Conservation (phyloP, 2,797 vertebrate genomes). For the Apogon talboti region DNA sequence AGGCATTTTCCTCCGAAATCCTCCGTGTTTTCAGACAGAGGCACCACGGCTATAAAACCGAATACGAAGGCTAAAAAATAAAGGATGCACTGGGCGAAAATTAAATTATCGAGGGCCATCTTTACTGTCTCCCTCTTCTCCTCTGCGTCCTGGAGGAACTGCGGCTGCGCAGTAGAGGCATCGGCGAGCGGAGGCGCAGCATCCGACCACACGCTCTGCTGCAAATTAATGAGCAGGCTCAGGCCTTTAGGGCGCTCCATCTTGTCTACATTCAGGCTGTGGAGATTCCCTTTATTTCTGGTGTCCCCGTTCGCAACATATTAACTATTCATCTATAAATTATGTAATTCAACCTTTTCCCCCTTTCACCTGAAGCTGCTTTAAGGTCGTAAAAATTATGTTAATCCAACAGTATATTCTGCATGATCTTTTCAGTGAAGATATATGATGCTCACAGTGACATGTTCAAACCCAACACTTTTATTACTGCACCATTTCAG, state of each 20-base stretch:
- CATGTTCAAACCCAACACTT: neutral
- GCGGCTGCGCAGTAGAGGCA: conserved; percentile 81
- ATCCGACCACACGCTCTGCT: conserved; percentile 48
- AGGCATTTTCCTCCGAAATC: conserved; percentile 94
- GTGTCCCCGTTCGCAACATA: neutral
- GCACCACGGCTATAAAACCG: conserved; percentile 93
- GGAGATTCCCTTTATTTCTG: conserved; percentile 10
- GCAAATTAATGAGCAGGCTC: conserved; percentile 52
- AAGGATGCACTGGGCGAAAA: conserved; percentile 92
- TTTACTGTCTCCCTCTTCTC: conserved; percentile 59
- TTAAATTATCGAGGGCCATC: conserved; percentile 92
- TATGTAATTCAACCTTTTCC: conserved; percentile 4
- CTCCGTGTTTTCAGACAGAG: conserved; percentile 93
- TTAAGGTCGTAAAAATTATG: too few species aligned
- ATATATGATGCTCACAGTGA: neutral
- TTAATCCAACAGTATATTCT: neutral
- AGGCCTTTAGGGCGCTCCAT: conserved; percentile 57
- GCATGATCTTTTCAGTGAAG: neutral
- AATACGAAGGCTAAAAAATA: conserved; percentile 93
- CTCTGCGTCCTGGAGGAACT: conserved; percentile 61
- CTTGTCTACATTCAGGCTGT: conserved; percentile 29
- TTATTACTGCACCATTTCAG: neutral
- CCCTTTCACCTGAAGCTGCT: too few species aligned
- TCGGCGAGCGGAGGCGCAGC: conserved; percentile 68
- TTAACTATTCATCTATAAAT: conserved; percentile 6